phyloP scores from a whole-genome alignment of 2,888 invertebrate species.

The Scrobipalpa costella region DNA sequence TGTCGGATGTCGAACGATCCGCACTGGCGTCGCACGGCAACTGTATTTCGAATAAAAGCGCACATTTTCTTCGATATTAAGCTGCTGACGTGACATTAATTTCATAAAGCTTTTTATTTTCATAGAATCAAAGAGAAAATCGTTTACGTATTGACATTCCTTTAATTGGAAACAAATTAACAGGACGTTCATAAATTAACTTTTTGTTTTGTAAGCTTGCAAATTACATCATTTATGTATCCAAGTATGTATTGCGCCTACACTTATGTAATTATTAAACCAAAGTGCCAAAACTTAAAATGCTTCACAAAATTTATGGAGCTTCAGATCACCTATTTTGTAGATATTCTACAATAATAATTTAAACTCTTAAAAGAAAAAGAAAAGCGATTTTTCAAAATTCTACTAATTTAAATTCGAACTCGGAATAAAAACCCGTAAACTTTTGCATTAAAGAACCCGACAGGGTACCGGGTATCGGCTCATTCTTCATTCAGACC shows the following conservation, averaged over 20 bases:
- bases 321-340: no score
- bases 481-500: conserved; percentile 18
- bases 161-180: neutral
- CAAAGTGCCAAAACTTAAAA: no score
- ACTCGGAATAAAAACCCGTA: neutral
- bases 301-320: no score
- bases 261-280: no score
- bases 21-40: neutral
- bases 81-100: neutral
- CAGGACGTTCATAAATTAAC: conserved; percentile 1
- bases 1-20: neutral
- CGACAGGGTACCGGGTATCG: conserved; percentile 11
- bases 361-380: no score
- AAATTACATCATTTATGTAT: no score
- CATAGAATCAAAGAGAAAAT: neutral
- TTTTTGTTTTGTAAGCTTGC: no score
- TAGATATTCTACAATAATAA: no score
- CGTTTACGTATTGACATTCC: neutral
- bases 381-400: neutral
- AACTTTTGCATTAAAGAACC: neutral
- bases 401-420: neutral
- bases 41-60: neutral
- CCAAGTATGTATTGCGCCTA: no score
- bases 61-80: neutral
- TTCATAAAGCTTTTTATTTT: neutral